Conservation (phyloP, 2,888 invertebrate species). For the Orthosia incerta region DNA sequence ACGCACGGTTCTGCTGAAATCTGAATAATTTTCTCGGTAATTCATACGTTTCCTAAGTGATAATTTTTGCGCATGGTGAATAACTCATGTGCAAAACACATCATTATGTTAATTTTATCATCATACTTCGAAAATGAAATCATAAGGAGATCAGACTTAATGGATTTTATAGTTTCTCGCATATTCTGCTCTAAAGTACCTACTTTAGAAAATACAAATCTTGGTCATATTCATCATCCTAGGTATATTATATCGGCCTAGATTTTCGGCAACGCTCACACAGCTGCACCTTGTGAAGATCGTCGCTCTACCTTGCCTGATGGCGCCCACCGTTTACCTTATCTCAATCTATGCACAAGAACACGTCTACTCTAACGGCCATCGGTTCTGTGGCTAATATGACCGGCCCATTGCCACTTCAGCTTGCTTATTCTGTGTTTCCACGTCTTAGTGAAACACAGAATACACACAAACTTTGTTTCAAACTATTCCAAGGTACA, state of each 20-base stretch:
- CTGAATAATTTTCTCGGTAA: constrained; percentile 6
- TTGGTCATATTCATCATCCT: too few species aligned
- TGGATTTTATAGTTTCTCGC: background rate
- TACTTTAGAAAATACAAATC: too few species aligned
- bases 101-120: constrained; percentile 6
- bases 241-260: too few species aligned
- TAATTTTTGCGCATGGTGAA: background rate
- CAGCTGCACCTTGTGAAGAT: too few species aligned
- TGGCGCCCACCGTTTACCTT: too few species aligned
- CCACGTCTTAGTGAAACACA: too few species aligned
- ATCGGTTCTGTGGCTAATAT: too few species aligned
- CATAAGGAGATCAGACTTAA: background rate
- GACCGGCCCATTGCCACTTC: background rate
- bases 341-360: too few species aligned
- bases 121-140: background rate
- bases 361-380: too few species aligned
- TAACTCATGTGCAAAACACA: background rate
- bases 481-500: background rate
- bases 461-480: background rate
- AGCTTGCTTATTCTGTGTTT: too few species aligned
- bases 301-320: too few species aligned
- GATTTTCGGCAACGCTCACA: too few species aligned
- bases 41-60: background rate
- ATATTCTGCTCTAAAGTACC: background rate
- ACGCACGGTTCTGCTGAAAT: background rate